These are phyloP conservation scores for Arrhopalites spinosus DNA, from an alignment of 2,888 invertebrate species.

Conservation along the genomic window DNA sequence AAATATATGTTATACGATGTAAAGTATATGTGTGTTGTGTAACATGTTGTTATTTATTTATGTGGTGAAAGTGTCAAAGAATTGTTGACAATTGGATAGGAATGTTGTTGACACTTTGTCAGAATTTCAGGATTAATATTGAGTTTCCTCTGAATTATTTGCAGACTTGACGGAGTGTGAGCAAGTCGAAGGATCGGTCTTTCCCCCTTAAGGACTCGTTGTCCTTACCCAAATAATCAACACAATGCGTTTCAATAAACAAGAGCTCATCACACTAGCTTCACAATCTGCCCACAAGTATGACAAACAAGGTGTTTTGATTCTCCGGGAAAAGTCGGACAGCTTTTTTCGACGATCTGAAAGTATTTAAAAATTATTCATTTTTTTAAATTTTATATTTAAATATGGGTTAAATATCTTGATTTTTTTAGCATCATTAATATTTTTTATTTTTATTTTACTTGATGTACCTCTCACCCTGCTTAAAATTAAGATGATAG, in stretches of 20 bases:
- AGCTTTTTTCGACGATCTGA: slow-evolving; percentile 83
- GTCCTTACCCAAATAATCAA: background rate
- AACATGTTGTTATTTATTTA: too few species aligned
- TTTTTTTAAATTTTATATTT: too few species aligned
- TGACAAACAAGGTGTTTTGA: slow-evolving; percentile 87
- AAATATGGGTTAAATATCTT: too few species aligned
- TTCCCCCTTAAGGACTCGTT: background rate
- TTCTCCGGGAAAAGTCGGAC: slow-evolving; percentile 85
- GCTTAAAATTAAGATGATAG: too few species aligned
- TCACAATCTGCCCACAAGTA: slow-evolving; percentile 85
- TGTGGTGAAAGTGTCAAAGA: too few species aligned
- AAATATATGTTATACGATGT: too few species aligned
- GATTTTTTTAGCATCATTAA: slow-evolving; percentile 3
- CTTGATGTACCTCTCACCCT: too few species aligned
- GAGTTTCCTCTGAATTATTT: slow-evolving; percentile 18
- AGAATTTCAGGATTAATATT: background rate
- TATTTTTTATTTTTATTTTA: slow-evolving; percentile 11
- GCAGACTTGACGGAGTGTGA: slow-evolving; percentile 9
- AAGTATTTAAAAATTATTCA: slow-evolving; percentile 76
- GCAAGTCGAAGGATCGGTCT: slow-evolving; percentile 11
- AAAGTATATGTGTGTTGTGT: too few species aligned
- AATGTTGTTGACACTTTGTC: too few species aligned
- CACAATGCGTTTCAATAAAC: slow-evolving; percentile 86
- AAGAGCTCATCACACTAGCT: slow-evolving; percentile 82
- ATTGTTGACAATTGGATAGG: too few species aligned